Conservation (phyloP, 1,140 invertebrate genomes). For the Orussus abietinus region DNA sequence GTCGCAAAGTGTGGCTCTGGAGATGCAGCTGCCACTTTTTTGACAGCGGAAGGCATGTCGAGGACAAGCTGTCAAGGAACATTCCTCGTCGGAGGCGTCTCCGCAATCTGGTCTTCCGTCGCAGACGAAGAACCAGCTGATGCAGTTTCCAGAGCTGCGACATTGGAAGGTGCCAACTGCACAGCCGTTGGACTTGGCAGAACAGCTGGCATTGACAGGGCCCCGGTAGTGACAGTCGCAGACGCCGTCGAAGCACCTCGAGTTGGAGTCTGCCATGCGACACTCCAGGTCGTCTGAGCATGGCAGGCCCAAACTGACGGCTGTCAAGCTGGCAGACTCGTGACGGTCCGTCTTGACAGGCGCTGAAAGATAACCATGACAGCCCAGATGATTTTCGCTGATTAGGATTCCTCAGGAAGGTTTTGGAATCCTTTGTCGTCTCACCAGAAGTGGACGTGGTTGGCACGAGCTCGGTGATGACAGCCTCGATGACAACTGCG, state of each 20-base stretch:
- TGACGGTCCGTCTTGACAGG: constrained; percentile 43
- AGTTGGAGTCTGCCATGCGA: constrained; percentile 70
- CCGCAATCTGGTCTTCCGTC: constrained; percentile 85
- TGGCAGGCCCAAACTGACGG: constrained; percentile 70
- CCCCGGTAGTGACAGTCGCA: constrained; percentile 74
- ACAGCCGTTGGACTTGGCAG: constrained; percentile 70
- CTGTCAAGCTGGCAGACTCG: constrained; percentile 54
- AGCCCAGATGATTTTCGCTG: too few relatives aligned
- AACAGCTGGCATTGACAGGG: constrained; percentile 46
- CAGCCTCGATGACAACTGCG: constrained; percentile 44
- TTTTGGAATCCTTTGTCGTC: too few relatives aligned
- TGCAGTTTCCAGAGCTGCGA: constrained; percentile 76
- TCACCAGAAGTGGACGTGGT: constrained; percentile 6
- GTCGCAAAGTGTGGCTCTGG: constrained; percentile 72
- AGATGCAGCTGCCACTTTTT: constrained; percentile 68
- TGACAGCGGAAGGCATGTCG: constrained; percentile 65
- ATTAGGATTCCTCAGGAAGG: too few relatives aligned
- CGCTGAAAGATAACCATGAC: constrained; percentile 1
- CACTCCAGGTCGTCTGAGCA: constrained; percentile 77
- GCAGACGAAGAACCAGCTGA: constrained; percentile 89
- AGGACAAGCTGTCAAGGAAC: constrained; percentile 50
- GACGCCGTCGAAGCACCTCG: constrained; percentile 69
- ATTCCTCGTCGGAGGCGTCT: constrained; percentile 82
- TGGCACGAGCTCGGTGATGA: constrained; percentile 30
- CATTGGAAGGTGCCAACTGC: constrained; percentile 80